Conservation (phyloP, 2,888 invertebrate species). For the Lagria hirta region DNA sequence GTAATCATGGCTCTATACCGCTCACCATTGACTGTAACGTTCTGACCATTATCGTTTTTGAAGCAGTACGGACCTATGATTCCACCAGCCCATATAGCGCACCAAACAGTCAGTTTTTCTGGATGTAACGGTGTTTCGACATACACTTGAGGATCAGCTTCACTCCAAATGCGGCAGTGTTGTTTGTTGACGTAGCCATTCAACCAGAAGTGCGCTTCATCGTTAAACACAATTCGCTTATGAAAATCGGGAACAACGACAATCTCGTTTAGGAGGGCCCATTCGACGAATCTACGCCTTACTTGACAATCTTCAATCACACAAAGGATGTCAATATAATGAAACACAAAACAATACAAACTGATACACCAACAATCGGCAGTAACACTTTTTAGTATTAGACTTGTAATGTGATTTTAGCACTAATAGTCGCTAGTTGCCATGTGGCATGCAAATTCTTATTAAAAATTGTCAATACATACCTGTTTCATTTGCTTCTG, state of each 20-base stretch:
- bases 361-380: no score
- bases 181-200: no score
- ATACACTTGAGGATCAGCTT: slow-evolving; percentile 2
- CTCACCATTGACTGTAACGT: slow-evolving; percentile 8
- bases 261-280: slow-evolving; percentile 15
- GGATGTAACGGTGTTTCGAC: slow-evolving; percentile 7
- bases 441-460: no score
- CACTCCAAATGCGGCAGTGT: slow-evolving; percentile 17
- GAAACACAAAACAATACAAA: no score
- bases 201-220: slow-evolving; percentile 23
- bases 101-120: slow-evolving; percentile 15
- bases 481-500: no score
- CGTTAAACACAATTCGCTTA: slow-evolving; percentile 14
- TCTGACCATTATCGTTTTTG: slow-evolving; percentile 2
- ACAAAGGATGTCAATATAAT: no score
- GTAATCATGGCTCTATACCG: slow-evolving; percentile 9
- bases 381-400: no score
- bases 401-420: no score
- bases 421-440: no score
- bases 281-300: slow-evolving; percentile 11
- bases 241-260: slow-evolving; percentile 19
- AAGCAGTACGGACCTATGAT: slow-evolving; percentile 8
- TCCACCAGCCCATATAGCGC: slow-evolving; percentile 14
- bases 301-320: not conserved
- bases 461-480: no score